Conservation (phyloP, 2,888 invertebrate genomes). For the Iselma pallidipennis region DNA sequence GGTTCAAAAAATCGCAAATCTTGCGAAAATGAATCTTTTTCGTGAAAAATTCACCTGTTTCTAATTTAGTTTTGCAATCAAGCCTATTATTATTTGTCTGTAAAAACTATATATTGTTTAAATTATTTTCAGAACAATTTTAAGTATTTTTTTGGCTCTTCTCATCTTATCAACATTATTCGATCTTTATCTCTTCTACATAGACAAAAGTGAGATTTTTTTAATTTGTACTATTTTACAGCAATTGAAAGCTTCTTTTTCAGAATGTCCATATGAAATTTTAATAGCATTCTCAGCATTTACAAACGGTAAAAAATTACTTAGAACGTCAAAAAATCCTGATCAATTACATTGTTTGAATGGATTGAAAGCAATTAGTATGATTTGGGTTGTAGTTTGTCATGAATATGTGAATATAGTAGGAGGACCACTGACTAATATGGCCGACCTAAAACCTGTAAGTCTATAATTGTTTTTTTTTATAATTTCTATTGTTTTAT, state of each 20-base stretch:
- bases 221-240: background rate
- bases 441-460: background rate
- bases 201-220: constrained; percentile 1
- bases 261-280: constrained; percentile 3
- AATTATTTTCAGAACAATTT: background rate
- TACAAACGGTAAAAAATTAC: constrained; percentile 9
- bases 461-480: too few species aligned
- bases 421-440: background rate
- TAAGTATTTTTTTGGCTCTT: background rate
- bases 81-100: too few species aligned
- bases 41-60: too few species aligned
- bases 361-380: constrained; percentile 16
- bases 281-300: constrained; percentile 12
- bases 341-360: constrained; percentile 14
- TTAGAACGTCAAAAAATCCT: background rate
- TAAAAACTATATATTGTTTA: too few species aligned
- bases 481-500: too few species aligned
- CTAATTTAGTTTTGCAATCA: background rate
- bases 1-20: too few species aligned
- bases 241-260: constrained; percentile 2
- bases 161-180: constrained; percentile 1
- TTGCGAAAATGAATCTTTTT: too few species aligned
- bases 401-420: constrained; percentile 7
- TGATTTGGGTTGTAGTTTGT: constrained; percentile 17
- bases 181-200: background rate